A percentile compares a stretch with the other conserved stretches of the same genome.
Conservation (phyloP, 2,113 vertebrate species). For the Hydrolagus affinis region DNA sequence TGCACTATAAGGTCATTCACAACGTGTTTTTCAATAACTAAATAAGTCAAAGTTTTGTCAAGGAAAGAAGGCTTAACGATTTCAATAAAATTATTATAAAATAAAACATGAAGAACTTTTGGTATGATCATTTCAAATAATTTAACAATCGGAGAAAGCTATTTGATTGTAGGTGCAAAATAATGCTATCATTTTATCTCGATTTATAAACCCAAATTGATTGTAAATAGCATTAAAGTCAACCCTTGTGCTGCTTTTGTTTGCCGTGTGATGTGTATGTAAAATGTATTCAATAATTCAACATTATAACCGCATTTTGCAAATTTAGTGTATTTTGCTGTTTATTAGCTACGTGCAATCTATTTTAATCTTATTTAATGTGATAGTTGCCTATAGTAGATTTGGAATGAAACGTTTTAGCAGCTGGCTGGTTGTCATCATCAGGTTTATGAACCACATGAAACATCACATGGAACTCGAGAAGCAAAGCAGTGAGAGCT, state of each 20-base stretch:
- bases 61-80: too few species aligned
- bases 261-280: not conserved
- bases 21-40: too few species aligned
- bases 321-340: not conserved
- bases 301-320: constrained; percentile 5
- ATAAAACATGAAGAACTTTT: too few species aligned
- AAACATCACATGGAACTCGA: constrained; percentile 96
- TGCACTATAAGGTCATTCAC: not conserved
- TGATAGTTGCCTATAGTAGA: too few species aligned
- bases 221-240: too few species aligned
- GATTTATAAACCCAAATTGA: too few species aligned
- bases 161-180: too few species aligned
- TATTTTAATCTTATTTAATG: not conserved
- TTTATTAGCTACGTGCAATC: not conserved
- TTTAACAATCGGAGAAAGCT: too few species aligned
- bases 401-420: not conserved
- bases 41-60: too few species aligned
- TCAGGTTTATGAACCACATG: constrained; percentile 99
- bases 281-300: not conserved
- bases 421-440: not conserved
- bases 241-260: not conserved
- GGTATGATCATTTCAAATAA: too few species aligned
- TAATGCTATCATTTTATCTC: too few species aligned
- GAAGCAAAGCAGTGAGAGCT: constrained; percentile 94
- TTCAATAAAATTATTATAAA: too few species aligned